phyloP scores from a whole-genome alignment of 2,113 vertebrate species.

The Pipra filicauda region DNA sequence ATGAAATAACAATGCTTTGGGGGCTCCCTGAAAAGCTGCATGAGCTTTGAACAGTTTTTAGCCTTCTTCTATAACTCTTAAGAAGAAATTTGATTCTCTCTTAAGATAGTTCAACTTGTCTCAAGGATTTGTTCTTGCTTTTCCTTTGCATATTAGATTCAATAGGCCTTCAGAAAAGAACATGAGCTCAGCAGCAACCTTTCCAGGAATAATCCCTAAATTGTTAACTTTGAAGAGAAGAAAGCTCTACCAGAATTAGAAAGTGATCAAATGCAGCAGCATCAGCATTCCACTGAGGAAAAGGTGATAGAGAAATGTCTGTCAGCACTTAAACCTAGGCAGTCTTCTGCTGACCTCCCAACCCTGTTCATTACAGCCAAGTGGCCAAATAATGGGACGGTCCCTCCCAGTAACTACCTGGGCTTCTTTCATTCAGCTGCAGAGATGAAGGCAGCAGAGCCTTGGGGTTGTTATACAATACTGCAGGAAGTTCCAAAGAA shows the following conservation, averaged over 20 bases:
- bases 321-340: background rate
- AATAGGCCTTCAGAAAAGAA: background rate
- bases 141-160: background rate
- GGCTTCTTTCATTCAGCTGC: background rate
- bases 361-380: background rate
- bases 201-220: background rate
- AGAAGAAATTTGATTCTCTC: background rate
- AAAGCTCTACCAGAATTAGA: background rate
- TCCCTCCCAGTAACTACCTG: background rate
- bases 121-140: background rate
- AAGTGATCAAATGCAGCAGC: background rate
- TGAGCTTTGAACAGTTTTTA: background rate
- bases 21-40: background rate
- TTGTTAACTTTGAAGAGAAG: background rate
- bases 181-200: background rate
- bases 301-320: background rate
- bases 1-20: background rate
- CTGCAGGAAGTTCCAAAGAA: background rate
- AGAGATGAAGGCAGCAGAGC: background rate
- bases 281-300: background rate
- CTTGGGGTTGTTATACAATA: background rate
- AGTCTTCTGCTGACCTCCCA: background rate
- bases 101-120: background rate
- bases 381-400: fast-evolving
- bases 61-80: background rate